Conservation (phyloP, 2,113 vertebrate species). For the Chaetura pelagica region DNA sequence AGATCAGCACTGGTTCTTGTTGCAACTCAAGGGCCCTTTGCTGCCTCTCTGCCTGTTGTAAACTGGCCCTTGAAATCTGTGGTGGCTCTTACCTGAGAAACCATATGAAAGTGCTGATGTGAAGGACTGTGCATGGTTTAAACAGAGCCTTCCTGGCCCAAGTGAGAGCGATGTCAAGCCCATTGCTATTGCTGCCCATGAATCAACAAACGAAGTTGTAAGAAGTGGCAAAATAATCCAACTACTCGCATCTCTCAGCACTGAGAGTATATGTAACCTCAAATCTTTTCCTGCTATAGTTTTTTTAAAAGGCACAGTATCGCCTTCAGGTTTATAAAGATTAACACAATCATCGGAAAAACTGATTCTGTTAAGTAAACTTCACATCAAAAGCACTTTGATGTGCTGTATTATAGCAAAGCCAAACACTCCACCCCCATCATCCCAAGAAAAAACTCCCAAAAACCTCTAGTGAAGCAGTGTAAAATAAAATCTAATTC, state of each 20-base stretch:
- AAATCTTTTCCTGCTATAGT: slow-evolving; percentile 69
- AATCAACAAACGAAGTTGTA: background rate
- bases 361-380: slow-evolving; percentile 75
- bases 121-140: background rate
- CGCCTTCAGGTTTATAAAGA: slow-evolving; percentile 71
- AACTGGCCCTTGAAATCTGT: background rate
- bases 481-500: slow-evolving; percentile 28
- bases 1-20: background rate
- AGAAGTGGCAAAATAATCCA: background rate
- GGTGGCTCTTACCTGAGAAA: background rate
- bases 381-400: slow-evolving; percentile 75
- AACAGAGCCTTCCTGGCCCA: background rate
- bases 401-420: slow-evolving; percentile 69
- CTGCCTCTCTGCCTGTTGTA: background rate
- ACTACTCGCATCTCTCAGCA: slow-evolving; percentile 10
- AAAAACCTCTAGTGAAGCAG: slow-evolving; percentile 45
- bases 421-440: slow-evolving; percentile 66
- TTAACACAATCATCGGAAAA: slow-evolving; percentile 74
- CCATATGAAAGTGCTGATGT: background rate
- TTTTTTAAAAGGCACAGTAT: slow-evolving; percentile 65
- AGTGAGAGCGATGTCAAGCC: background rate
- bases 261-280: slow-evolving; percentile 62
- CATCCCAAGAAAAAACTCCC: slow-evolving; percentile 44
- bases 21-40: background rate
- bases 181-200: background rate